Conservation (phyloP, 2,113 vertebrate species). For the Hippocampus barbouri region DNA sequence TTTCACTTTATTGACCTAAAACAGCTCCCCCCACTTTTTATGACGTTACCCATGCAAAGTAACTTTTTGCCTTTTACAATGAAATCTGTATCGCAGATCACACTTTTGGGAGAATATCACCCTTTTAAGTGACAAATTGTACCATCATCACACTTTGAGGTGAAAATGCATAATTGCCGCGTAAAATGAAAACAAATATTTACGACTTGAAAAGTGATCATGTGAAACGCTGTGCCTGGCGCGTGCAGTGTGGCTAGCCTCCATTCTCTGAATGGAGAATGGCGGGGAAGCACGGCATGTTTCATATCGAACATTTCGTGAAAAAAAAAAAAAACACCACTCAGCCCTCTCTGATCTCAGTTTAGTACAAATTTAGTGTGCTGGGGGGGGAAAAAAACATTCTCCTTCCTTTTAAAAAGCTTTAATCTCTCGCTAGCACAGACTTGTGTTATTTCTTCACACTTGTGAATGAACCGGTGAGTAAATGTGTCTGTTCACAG, state of each 20-base stretch:
- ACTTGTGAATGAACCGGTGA: neutral
- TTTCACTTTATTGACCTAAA: too few species aligned
- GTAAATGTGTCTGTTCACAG: conserved; percentile 20
- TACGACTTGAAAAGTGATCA: neutral
- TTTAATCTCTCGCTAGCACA: conserved; percentile 16
- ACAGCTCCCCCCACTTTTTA: too few species aligned
- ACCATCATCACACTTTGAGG: neutral
- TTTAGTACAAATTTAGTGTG: conserved; percentile 51
- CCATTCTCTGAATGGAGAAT: neutral
- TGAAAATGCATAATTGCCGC: neutral
- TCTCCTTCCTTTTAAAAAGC: conserved; percentile 1
- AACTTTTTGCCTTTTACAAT: too few species aligned
- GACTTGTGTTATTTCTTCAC: conserved; percentile 7
- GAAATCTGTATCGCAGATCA: too few species aligned
- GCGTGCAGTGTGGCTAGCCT: neutral
- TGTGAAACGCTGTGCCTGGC: neutral
- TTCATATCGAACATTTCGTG: conserved; percentile 37
- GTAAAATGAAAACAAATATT: neutral
- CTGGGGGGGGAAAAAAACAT: conserved; percentile 17
- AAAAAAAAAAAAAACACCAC: conserved; percentile 15
- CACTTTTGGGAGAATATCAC: too few species aligned
- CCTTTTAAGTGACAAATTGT: too few species aligned
- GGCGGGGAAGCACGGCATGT: neutral
- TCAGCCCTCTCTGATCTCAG: conserved; percentile 50
- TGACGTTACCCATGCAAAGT: too few species aligned